Evolutionary conservation across 2,888 invertebrate genomes (phyloP), one percentile per base, ranked within the genome.

Genomic region (Heliconius ethilla): DNA sequence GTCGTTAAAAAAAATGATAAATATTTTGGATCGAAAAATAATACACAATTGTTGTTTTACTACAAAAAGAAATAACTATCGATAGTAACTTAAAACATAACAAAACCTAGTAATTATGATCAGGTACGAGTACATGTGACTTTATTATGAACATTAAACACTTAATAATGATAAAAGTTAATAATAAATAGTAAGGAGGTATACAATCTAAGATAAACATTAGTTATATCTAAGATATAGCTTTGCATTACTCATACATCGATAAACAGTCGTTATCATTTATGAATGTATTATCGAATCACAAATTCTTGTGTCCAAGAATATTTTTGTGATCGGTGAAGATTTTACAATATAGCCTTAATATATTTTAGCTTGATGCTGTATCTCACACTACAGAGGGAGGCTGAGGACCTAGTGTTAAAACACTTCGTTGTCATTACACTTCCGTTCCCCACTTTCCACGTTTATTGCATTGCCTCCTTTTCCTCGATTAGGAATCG

Each of bases 211-310:
- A 40, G 37, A 69, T 25, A 40, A 13, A 37, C 37, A 67, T 37
- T 40, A 37, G 67, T 13, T 15, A n/a, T 59, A 55, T 55, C 22
- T 55, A 55, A 62, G 37, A 37, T 37, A 67, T 11, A 67, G 5
- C 40, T 15, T 67, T 40, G 25, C 15, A 69, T 69, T 40, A 69
- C 25, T 69, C 69, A 45, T 69, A 69, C 25, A 69, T 45, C 25
- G 40, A 69, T 40, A 69, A 45, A 15, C 15, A n/a, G 25, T 13
- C 9, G 15, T 69, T 45, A 69, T 69, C 69, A 27, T 9, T 9
- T 15, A 69, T 40, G 7, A 69, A 69, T 69, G 25, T 40, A 25
- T 13, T 67, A 40, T 67, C 3, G 11, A 37, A 67, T 67, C 13
- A 40, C n/a, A 67, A 25, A 67, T 67, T 10, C 37, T 67, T 67